A percentile compares a stretch with the other conserved stretches of the same genome.
Conservation (phyloP, 2,797 vertebrate species). For the Dryobates pubescens region DNA sequence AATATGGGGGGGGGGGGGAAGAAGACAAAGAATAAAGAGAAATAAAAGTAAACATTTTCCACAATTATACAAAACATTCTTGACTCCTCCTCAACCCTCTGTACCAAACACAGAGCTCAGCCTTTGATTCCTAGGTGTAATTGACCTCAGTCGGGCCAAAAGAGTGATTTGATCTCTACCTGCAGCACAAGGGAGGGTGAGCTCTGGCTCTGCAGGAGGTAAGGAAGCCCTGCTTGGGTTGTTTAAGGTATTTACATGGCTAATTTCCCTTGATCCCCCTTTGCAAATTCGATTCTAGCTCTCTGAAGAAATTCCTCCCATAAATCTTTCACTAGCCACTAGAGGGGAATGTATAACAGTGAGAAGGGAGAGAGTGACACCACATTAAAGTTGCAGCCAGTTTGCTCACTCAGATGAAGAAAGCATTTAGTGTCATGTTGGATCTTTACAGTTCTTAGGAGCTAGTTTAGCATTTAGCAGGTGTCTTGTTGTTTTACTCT, state of each 20-base stretch:
- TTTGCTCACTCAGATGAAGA: not conserved
- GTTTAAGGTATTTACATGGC: not conserved
- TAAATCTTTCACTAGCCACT: constrained; percentile 49
- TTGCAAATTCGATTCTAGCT: not conserved
- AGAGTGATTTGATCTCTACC: not conserved
- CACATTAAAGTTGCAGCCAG: not conserved
- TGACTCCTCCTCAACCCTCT: not conserved
- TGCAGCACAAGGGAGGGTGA: not conserved
- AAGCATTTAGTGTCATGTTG: not conserved
- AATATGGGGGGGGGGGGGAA: no score
- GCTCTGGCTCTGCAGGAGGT: not conserved
- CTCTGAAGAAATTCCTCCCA: not conserved
- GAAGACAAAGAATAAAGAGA: not conserved
- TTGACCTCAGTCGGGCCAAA: accelerated
- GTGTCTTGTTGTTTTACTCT: not conserved
- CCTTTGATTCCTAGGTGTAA: not conserved
- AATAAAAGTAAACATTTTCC: not conserved
- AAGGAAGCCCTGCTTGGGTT: not conserved
- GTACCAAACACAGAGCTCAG: not conserved
- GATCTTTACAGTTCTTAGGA: not conserved
- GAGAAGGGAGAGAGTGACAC: not conserved
- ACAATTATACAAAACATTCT: not conserved
- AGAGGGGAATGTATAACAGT: constrained; percentile 39
- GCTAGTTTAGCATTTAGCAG: not conserved
- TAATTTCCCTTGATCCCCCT: not conserved